Conservation (phyloP, 2,113 vertebrate species). For the Notothenia coriiceps region DNA sequence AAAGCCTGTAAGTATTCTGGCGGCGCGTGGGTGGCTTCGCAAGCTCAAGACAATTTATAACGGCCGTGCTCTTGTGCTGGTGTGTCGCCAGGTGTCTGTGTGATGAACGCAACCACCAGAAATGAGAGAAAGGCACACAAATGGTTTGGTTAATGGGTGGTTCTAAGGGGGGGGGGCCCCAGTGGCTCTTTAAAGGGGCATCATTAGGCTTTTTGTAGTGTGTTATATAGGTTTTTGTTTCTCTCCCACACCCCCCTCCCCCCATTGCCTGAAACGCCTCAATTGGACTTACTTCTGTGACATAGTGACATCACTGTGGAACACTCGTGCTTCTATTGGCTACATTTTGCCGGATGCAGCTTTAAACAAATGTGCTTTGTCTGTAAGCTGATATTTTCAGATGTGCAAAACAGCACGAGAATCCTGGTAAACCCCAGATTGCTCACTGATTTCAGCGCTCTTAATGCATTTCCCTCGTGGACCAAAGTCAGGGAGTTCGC, state of each 20-base stretch:
- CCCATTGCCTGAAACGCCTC: too few relatives aligned
- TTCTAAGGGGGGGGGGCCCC: too few relatives aligned
- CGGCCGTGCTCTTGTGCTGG: slow-evolving; percentile 1
- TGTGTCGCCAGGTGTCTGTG: slow-evolving; percentile 28
- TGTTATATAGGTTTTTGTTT: too few relatives aligned
- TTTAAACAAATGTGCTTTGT: slow-evolving; percentile 40
- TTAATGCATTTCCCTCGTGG: slow-evolving; percentile 65
- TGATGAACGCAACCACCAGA: background rate
- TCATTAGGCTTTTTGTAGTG: too few relatives aligned
- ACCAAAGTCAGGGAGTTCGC: slow-evolving; percentile 67
- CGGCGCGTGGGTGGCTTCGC: slow-evolving; percentile 29
- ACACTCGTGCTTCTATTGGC: too few relatives aligned
- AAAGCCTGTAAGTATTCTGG: slow-evolving; percentile 31
- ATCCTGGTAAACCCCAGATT: slow-evolving; percentile 57
- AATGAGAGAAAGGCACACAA: background rate
- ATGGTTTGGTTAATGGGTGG: background rate
- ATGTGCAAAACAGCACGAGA: slow-evolving; percentile 64
- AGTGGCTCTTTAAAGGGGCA: too few relatives aligned
- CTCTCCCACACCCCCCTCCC: too few relatives aligned
- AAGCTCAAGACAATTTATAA: slow-evolving; percentile 47
- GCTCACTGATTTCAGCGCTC: slow-evolving; percentile 51
- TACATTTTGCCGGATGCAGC: background rate
- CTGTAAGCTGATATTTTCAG: slow-evolving; percentile 59
- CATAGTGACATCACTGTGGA: too few relatives aligned
- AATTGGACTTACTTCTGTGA: too few relatives aligned